Base-by-base conservation (phyloP, 2,113 vertebrate species). In the Micromys minutus region DNA sequence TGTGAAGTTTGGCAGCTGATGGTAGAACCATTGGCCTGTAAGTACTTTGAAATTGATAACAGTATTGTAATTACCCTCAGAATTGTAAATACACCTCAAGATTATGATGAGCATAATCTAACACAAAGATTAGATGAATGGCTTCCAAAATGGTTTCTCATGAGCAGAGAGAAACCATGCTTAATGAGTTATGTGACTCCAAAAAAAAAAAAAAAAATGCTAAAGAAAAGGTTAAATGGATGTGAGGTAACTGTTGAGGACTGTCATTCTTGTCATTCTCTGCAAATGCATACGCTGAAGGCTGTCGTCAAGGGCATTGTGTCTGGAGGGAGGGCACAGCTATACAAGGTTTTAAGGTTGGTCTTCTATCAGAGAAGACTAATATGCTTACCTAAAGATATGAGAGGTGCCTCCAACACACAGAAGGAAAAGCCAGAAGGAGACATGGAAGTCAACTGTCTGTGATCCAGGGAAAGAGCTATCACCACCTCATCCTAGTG, bases 41-140 rank as follows among this genome's bases (percentile, higher is more conserved):
- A 87, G 87, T 87, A 76, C 80, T 71, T 92, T 71, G 47, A 92
- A 88, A 57, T 74, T 90, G 63, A 65, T 89, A 81, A 79, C 29
- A 75, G 24, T 65, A 86, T 57, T 65, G 34, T 77, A 96, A 94
- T 57, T 31, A 71, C 26, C 12, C 34, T 77, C 67, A 17, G 42
- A 50, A 24, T 80, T 50, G 6, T 71, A 93, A 71, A 50, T 31
- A 50, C 2, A 59, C 36, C 57, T 29, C 42, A 21, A 87, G 61
- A n/a, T 42, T 39, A 31, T 67, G 34, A 36, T 63, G 50, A 21
- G 31, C 17, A 50, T 77, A 50, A 50, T 50, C 55, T 50, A 57
- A 63, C 11, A 71, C 7, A 3, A 77, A 77, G 42, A 65, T 63
- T 63, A n/a, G 7, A 87, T 61, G 26, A 89, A 34, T 63, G 87